These are phyloP conservation scores for Melanotaenia maccullochi DNA, from an alignment of 2,797 vertebrate species.

Conservation along the genomic window DNA sequence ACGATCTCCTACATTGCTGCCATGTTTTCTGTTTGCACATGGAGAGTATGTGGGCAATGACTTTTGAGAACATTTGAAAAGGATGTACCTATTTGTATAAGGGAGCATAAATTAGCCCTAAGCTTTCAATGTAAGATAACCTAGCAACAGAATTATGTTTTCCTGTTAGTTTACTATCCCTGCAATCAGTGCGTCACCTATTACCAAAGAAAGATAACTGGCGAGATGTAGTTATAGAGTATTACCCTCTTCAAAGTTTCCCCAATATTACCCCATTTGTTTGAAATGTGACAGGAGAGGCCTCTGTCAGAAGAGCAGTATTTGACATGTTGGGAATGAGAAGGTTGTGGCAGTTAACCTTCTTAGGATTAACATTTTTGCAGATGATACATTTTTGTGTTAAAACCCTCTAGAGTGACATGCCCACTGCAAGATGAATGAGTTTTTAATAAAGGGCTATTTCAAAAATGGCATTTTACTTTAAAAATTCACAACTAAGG, in stretches of 20 bases:
- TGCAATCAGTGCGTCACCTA: too few relatives aligned
- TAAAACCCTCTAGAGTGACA: background rate
- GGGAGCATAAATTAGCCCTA: too few relatives aligned
- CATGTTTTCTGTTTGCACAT: too few relatives aligned
- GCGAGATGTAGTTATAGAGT: background rate
- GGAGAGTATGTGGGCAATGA: too few relatives aligned
- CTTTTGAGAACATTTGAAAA: too few relatives aligned
- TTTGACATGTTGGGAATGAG: background rate
- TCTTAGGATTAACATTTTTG: background rate
- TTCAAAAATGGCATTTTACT: background rate
- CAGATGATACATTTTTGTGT: background rate
- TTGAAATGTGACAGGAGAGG: too few relatives aligned
- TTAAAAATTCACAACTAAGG: constrained; percentile 7
- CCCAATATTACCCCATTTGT: too few relatives aligned
- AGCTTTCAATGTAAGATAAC: too few relatives aligned
- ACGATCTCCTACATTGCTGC: too few relatives aligned
- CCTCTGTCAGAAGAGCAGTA: background rate
- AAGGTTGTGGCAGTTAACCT: background rate
- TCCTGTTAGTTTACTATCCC: background rate
- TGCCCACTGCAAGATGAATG: background rate
- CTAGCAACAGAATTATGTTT: background rate
- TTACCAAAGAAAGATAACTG: background rate
- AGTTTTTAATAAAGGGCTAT: background rate
- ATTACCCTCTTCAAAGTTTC: background rate
- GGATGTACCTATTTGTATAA: too few relatives aligned